phyloP scores from a whole-genome alignment of 2,888 invertebrate species.

The Chydorus sphaericus region DNA sequence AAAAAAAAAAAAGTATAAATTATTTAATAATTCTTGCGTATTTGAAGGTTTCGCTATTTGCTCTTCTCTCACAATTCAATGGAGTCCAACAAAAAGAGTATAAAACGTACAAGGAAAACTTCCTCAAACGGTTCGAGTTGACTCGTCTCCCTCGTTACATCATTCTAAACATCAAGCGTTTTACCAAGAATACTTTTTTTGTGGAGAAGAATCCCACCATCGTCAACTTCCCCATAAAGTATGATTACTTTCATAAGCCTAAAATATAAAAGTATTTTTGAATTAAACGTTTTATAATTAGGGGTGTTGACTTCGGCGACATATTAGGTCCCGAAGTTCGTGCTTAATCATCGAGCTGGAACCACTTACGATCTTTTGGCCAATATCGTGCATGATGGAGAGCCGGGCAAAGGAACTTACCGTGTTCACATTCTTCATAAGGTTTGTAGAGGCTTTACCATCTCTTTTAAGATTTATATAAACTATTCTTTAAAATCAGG shows the following conservation, averaged over 20 bases:
- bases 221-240: constrained; percentile 99
- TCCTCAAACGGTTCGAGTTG: constrained; percentile 91
- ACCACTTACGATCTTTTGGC: constrained; percentile 95
- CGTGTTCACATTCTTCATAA: constrained; percentile 81
- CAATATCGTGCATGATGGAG: constrained; percentile 97
- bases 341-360: constrained; percentile 53
- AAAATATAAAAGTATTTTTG: constrained; percentile 12
- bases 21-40: neutral
- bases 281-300: constrained; percentile 30
- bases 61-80: constrained; percentile 88
- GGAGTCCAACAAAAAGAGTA: constrained; percentile 92
- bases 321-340: constrained; percentile 73
- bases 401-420: constrained; percentile 86
- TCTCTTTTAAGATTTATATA: neutral
- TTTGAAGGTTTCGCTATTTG: constrained; percentile 75
- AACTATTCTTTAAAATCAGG: constrained; percentile 28
- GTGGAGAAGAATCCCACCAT: constrained; percentile 99
- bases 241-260: constrained; percentile 34
- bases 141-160: constrained; percentile 83
- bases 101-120: constrained; percentile 98
- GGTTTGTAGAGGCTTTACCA: constrained; percentile 26
- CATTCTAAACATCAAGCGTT: constrained; percentile 91
- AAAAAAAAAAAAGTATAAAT: constrained; percentile 4
- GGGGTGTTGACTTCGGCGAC: constrained; percentile 94
- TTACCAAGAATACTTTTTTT: constrained; percentile 97